Conservation (phyloP, 92 coral and sea anemone genomes). For the Paramuricea clavata region DNA sequence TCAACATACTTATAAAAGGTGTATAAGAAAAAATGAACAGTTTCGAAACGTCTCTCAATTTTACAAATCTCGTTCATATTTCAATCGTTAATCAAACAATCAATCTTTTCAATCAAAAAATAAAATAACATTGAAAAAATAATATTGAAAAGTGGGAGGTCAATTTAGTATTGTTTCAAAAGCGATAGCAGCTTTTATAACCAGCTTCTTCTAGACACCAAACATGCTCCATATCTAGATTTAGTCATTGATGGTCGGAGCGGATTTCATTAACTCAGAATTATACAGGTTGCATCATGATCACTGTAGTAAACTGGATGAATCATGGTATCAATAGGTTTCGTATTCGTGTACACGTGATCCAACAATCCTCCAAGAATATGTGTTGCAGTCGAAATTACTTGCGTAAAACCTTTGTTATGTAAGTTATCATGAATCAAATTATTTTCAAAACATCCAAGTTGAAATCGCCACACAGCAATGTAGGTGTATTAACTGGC, state of each 20-base stretch:
- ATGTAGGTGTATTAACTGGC: slow-evolving; percentile 1
- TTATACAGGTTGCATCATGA: slow-evolving; percentile 9
- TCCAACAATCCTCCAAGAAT: slow-evolving; percentile 6
- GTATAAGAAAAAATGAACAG: too few relatives aligned
- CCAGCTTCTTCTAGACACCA: neutral
- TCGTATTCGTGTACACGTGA: slow-evolving; percentile 4
- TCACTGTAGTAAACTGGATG: slow-evolving; percentile 11
- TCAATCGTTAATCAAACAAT: too few relatives aligned
- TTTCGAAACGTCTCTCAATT: too few relatives aligned
- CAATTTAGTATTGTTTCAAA: neutral
- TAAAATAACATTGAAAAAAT: too few relatives aligned
- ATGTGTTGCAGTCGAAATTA: slow-evolving; percentile 8
- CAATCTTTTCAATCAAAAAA: too few relatives aligned
- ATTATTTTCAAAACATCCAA: slow-evolving; percentile 1
- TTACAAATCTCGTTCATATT: too few relatives aligned
- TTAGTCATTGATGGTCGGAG: neutral
- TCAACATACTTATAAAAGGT: too few relatives aligned
- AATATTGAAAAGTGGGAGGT: too few relatives aligned
- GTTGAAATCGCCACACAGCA: slow-evolving; percentile 20
- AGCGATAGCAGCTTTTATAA: neutral
- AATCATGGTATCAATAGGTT: slow-evolving; percentile 12
- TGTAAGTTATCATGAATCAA: slow-evolving; percentile 1
- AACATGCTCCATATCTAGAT: neutral
- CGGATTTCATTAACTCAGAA: slow-evolving; percentile 11
- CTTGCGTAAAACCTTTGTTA: slow-evolving; percentile 15